Base-by-base conservation (phyloP, 2,888 invertebrate species). In the Dynastes hyllus region DNA sequence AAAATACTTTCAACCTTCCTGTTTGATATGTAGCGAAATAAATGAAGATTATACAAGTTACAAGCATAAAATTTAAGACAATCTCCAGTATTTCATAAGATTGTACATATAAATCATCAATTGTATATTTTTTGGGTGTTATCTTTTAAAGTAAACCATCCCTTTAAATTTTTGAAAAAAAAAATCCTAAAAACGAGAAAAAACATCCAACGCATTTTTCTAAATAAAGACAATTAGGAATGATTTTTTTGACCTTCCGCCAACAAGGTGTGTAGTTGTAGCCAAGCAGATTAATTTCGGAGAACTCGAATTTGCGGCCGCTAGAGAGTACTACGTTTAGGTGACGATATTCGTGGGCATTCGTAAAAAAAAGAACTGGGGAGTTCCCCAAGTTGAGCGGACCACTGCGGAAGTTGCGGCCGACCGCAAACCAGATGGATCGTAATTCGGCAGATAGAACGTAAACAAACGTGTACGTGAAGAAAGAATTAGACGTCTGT, bases 361-460 rank as follows among this genome's bases (percentile, higher is more conserved):
- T n/a, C n/a, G n/a, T n/a, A n/a, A n/a, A n/a, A n/a, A n/a, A n/a
- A 16, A 71, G 55, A 71, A 71, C 27, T 71, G 32, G 55, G 29
- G 9, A 55, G 8, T 71, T 71, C 55, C 71, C 9, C 71, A 71
- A 71, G 32, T 16, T 6, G 32, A 55, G 32, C 71, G 55, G 32
- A 37, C 32, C 53, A 55, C 71, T 53, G 55, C 55, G 71, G 71
- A 71, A 55, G 55, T 71, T 71, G 71, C 37, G 71, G 71, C n/a
- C n/a, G 5, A 71, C 71, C 71, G 13, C 55, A 37, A 37, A 9
- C n/a, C n/a, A 71, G 71, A 71, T 71, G 71, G n/a, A 71, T 55
- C 32, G 55, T 55, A 71, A 55, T 55, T 71, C 71, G 71, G 32
- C 11, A 71, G 55, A 71, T 71, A 58, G 22, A 9, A 37, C 55